Conservation (phyloP, 92 coral and sea anemone genomes). For the Palythoa caribaeorum region DNA sequence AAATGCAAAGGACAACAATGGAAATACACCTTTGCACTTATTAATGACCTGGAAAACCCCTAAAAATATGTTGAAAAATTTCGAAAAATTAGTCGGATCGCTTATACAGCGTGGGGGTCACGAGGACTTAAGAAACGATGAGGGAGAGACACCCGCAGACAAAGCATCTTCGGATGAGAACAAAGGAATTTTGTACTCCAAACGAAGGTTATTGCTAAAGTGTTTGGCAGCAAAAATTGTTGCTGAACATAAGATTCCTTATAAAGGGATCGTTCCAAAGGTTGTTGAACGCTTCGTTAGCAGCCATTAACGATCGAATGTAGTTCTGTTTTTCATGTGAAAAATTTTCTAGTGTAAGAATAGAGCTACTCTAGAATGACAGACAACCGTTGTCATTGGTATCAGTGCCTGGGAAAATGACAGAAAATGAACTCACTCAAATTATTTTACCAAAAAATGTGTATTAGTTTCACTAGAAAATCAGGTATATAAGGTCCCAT, state of each 20-base stretch:
- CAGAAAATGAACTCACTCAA: too few relatives aligned
- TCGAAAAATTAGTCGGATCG: slow-evolving; percentile 63
- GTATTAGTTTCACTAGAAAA: too few relatives aligned
- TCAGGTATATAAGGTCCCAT: too few relatives aligned
- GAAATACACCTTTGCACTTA: slow-evolving; percentile 82
- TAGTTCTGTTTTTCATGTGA: too few relatives aligned
- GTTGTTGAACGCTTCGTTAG: slow-evolving; percentile 80
- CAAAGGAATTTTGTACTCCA: slow-evolving; percentile 57
- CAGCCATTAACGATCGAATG: slow-evolving; percentile 58
- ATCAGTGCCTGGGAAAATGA: too few relatives aligned
- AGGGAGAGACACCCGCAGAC: slow-evolving; percentile 75
- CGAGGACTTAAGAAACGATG: slow-evolving; percentile 71
- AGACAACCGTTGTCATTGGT: too few relatives aligned
- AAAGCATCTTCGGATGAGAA: slow-evolving; percentile 71
- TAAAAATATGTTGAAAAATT: slow-evolving; percentile 52
- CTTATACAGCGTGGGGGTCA: slow-evolving; percentile 72
- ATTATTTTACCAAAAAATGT: too few relatives aligned
- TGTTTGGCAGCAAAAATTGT: slow-evolving; percentile 88
- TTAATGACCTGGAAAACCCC: slow-evolving; percentile 66
- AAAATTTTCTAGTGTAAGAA: too few relatives aligned
- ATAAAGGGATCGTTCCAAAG: slow-evolving; percentile 82
- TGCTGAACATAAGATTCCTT: slow-evolving; percentile 62
- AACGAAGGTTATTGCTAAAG: slow-evolving; percentile 68
- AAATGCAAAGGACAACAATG: slow-evolving; percentile 75
- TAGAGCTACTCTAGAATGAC: too few relatives aligned